A percentile compares a stretch with the other conserved stretches of the same genome.
Conservation (phyloP, 2,113 vertebrate species). For the Cryptomyrus ogoouensis region DNA sequence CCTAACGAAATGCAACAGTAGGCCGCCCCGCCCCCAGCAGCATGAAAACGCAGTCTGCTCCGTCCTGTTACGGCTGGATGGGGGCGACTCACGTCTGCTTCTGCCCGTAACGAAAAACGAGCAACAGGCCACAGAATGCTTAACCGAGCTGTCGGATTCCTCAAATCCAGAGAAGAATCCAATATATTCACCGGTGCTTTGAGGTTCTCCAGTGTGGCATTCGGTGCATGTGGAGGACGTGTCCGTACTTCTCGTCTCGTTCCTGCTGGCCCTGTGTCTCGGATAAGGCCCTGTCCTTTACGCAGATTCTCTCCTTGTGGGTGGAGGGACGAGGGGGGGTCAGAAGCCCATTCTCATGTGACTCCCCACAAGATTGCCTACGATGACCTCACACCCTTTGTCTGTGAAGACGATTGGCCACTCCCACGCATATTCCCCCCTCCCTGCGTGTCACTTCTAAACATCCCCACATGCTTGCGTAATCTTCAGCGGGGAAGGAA, state of each 20-base stretch:
- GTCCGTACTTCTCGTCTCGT: not conserved
- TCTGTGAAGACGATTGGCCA: not conserved
- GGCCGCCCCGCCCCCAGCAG: not conserved
- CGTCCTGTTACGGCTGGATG: not conserved
- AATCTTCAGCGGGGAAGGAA: not conserved
- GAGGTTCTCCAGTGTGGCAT: not conserved
- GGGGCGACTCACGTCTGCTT: slow-evolving; percentile 20
- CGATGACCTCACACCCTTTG: not conserved
- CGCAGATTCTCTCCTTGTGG: not conserved
- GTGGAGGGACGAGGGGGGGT: not conserved
- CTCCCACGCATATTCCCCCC: not conserved
- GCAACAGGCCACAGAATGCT: not conserved
- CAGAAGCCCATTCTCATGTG: not conserved
- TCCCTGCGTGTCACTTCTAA: not conserved
- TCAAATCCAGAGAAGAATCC: not conserved
- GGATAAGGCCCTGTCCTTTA: not conserved
- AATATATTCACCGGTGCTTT: slow-evolving; percentile 2
- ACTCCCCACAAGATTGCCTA: not conserved
- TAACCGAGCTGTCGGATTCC: not conserved
- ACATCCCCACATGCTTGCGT: not conserved
- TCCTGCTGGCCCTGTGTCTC: not conserved
- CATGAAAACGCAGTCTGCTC: not conserved
- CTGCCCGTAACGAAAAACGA: slow-evolving; percentile 21
- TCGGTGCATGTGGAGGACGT: not conserved
- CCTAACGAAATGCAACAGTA: not conserved